These are phyloP conservation scores for Pseudobourletiella spinata DNA, from an alignment of 1,140 invertebrate genomes.

Conservation along the genomic window DNA sequence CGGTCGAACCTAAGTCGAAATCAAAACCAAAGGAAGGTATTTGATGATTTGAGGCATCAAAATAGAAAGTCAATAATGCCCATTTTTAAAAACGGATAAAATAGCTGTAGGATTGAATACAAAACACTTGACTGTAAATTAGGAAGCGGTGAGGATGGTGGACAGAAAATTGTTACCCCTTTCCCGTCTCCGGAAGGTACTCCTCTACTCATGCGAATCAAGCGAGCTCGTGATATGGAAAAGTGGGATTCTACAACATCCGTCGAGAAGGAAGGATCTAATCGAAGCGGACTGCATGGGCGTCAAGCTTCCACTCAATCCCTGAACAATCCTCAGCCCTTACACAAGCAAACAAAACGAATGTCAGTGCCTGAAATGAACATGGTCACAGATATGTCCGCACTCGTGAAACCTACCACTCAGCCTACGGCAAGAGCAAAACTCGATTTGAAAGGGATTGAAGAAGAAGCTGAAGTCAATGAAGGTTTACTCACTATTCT, in stretches of 20 bases:
- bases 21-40: too few relatives aligned
- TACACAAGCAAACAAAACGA: slow-evolving; percentile 12
- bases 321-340: background rate
- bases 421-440: background rate
- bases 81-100: too few relatives aligned
- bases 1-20: slow-evolving; percentile 49
- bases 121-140: too few relatives aligned
- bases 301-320: slow-evolving; percentile 23
- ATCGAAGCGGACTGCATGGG: background rate
- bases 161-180: too few relatives aligned
- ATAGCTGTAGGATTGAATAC: too few relatives aligned
- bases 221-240: slow-evolving; percentile 43
- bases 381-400: background rate
- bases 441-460: background rate
- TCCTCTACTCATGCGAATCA: slow-evolving; percentile 42
- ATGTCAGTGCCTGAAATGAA: slow-evolving; percentile 24
- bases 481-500: background rate
- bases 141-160: too few relatives aligned
- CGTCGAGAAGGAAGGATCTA: background rate
- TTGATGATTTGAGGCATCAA: too few relatives aligned
- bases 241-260: slow-evolving; percentile 36
- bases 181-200: slow-evolving; percentile 39
- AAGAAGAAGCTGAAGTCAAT: slow-evolving; percentile 2
- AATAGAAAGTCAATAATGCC: too few relatives aligned
- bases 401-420: background rate